Percentiles rank a stretch among this genome's conserved stretches.
phyloP scores from a whole-genome alignment of 2,113 vertebrate genomes.

The Perca fluviatilis region DNA sequence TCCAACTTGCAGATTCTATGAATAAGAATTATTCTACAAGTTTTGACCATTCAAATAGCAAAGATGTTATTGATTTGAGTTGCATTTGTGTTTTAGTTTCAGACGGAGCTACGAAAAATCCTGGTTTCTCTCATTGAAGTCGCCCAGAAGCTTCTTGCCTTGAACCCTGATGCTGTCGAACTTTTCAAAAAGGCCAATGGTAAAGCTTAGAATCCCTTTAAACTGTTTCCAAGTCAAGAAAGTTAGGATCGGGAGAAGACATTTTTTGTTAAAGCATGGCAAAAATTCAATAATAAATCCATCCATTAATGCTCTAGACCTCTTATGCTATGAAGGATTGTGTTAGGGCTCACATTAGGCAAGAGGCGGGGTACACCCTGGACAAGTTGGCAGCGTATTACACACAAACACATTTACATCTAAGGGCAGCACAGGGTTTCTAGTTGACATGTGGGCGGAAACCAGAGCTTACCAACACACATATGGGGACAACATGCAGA shows the following conservation, averaged over 20 bases:
- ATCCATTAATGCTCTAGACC: background rate
- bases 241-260: background rate
- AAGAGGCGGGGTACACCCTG: background rate
- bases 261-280: background rate
- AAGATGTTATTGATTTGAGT: background rate
- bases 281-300: background rate
- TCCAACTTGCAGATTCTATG: background rate
- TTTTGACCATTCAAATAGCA: background rate
- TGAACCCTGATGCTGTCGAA: slow-evolving; percentile 98
- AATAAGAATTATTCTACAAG: background rate
- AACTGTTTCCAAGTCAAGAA: background rate
- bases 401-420: background rate
- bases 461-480: background rate
- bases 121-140: slow-evolving; percentile 98
- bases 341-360: background rate
- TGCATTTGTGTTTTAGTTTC: slow-evolving; percentile 86
- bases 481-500: background rate
- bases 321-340: background rate
- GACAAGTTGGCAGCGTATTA: background rate
- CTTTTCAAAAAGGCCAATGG: slow-evolving; percentile 98
- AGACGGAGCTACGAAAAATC: slow-evolving; percentile 98
- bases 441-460: background rate
- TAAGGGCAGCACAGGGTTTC: background rate
- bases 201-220: slow-evolving; percentile 63
- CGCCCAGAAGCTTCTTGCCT: slow-evolving; percentile 94